A percentile compares a stretch with the other conserved stretches of the same genome.
These are phyloP conservation scores for Turdus rufiventris DNA, from an alignment of 2,113 vertebrate species.

Conservation along the genomic window DNA sequence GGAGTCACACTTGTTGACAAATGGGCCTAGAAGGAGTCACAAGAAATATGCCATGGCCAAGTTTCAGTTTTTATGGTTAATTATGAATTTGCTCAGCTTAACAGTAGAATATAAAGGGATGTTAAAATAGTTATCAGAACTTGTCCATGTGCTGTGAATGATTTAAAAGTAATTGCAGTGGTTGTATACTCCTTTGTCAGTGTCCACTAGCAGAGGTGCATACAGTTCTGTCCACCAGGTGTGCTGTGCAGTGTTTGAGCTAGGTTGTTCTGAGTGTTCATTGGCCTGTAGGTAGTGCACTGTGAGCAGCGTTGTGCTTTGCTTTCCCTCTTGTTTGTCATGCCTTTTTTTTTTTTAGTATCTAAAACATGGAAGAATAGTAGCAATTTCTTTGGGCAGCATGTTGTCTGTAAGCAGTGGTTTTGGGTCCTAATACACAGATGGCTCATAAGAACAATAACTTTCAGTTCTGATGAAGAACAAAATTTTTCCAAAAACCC, in stretches of 20 bases:
- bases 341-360: neutral
- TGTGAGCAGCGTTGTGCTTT: neutral
- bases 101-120: conserved; percentile 19
- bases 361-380: neutral
- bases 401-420: neutral
- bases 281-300: neutral
- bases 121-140: conserved; percentile 13
- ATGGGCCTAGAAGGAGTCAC: conserved; percentile 28
- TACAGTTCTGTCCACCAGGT: conserved; percentile 8
- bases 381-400: conserved; percentile 27
- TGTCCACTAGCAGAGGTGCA: neutral
- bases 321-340: conserved; percentile 3
- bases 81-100: conserved; percentile 21
- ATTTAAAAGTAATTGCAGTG: conserved; percentile 63
- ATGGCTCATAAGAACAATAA: conserved; percentile 15
- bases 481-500: neutral
- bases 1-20: neutral
- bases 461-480: neutral
- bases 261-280: conserved; percentile 32
- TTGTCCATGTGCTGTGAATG: conserved; percentile 70
- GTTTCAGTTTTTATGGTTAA: conserved; percentile 63
- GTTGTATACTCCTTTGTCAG: conserved; percentile 37
- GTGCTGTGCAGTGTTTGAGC: conserved; percentile 68
- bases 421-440: neutral
- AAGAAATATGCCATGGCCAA: conserved; percentile 51